Evolutionary conservation across 2,113 vertebrate species (phyloP).

Genomic region (Gallinago paraguaiae): DNA sequence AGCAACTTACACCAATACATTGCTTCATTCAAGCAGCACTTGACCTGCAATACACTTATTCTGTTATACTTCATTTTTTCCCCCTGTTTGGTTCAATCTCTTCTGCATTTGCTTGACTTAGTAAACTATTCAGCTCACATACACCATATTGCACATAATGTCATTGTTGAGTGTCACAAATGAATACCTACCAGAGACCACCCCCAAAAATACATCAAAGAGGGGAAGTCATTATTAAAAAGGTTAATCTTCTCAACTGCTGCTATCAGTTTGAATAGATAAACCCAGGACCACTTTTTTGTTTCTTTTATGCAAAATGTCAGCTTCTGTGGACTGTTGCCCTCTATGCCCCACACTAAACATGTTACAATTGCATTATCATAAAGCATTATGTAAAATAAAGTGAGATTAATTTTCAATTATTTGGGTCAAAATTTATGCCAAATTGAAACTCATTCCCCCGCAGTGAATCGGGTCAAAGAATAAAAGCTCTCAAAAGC

Average conservation of each 20-base stretch:
- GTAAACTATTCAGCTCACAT: constrained; percentile 43
- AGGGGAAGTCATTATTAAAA: constrained; percentile 16
- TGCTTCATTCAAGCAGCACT: background rate
- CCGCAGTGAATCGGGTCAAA: constrained; percentile 7
- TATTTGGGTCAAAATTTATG: constrained; percentile 50
- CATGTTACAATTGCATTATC: constrained; percentile 27
- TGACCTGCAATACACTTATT: constrained; percentile 19
- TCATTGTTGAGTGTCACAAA: constrained; percentile 46
- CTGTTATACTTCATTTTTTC: constrained; percentile 33
- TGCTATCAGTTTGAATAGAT: background rate
- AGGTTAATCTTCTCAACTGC: constrained; percentile 33
- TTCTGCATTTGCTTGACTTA: constrained; percentile 59
- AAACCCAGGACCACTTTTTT: constrained; percentile 30
- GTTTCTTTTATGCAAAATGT: constrained; percentile 37
- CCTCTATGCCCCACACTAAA: constrained; percentile 15
- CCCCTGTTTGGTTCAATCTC: constrained; percentile 45
- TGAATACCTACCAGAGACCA: background rate
- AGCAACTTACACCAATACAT: background rate
- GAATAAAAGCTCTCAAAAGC: constrained; percentile 34
- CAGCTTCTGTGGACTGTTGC: constrained; percentile 11
- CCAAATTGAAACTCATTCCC: constrained; percentile 35
- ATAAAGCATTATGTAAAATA: constrained; percentile 45
- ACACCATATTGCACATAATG: background rate
- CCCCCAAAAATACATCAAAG: constrained; percentile 1
- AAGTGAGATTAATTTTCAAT: constrained; percentile 52